phyloP scores from a whole-genome alignment of 2,797 vertebrate species.

The Salarias fasciatus region DNA sequence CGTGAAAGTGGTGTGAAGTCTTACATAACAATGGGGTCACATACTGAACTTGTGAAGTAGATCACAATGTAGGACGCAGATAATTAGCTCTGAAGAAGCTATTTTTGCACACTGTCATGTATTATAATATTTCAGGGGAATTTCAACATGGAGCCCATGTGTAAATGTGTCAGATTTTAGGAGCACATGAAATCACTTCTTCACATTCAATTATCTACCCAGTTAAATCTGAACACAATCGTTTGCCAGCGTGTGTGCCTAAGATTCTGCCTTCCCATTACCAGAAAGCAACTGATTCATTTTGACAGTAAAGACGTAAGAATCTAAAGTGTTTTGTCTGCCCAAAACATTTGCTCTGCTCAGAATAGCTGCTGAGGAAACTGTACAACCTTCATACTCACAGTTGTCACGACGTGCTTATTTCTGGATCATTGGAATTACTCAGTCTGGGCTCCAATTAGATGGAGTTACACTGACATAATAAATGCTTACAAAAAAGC shows the following conservation, averaged over 20 bases:
- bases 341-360: conserved; percentile 30
- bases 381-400: conserved; percentile 14
- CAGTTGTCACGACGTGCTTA: conserved; percentile 24
- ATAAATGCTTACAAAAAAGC: not conserved
- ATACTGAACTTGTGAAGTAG: conserved; percentile 58
- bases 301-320: not conserved
- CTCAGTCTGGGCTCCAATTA: conserved; percentile 1
- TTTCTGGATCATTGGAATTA: conserved; percentile 20
- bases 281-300: not conserved
- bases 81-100: conserved; percentile 70
- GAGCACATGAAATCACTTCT: not conserved
- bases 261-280: no score
- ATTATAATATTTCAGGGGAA: conserved; percentile 29
- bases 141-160: not conserved
- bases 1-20: not conserved
- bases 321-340: conserved; percentile 15
- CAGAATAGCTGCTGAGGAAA: conserved; percentile 43
- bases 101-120: conserved; percentile 50
- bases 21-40: conserved; percentile 52
- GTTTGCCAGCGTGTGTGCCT: not conserved
- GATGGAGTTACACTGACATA: not conserved
- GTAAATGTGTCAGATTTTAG: not conserved
- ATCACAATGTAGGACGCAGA: conserved; percentile 74
- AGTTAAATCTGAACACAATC: not conserved
- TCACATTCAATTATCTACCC: not conserved